Percentiles rank a stretch among this genome's conserved stretches.
phyloP scores from a whole-genome alignment of 2,888 invertebrate species.

The Caenorhabditis parvicauda region DNA sequence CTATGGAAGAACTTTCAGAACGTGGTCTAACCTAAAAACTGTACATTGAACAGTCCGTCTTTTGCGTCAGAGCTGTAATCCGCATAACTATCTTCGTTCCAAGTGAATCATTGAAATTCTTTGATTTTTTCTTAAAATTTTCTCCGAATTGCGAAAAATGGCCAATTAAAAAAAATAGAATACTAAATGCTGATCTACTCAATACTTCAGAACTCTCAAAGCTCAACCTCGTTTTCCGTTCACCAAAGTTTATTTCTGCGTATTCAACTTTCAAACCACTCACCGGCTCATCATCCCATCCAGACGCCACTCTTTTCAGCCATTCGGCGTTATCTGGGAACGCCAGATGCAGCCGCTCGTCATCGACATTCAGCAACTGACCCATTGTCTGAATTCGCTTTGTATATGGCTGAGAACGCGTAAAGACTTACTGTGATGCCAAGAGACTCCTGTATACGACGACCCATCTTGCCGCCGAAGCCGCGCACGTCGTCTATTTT shows the following conservation, averaged over 20 bases:
- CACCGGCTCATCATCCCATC: constrained; percentile 78
- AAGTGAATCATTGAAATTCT: too few species aligned
- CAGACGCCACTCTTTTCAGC: constrained; percentile 33
- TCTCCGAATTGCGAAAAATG: too few species aligned
- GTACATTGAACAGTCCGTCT: neutral
- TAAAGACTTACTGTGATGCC: constrained; percentile 15
- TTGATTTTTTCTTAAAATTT: too few species aligned
- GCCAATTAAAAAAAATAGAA: too few species aligned
- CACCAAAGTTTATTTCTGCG: neutral
- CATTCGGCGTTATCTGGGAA: constrained; percentile 43
- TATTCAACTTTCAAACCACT: constrained; percentile 62
- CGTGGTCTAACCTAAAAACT: constrained; percentile 75
- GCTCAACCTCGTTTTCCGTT: neutral
- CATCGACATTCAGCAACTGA: constrained; percentile 72
- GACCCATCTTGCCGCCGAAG: constrained; percentile 94
- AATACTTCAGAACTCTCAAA: too few species aligned
- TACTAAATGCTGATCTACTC: too few species aligned
- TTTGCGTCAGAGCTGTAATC: too few species aligned
- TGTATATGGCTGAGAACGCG: too few species aligned
- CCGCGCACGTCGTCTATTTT: constrained; percentile 82
- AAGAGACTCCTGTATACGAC: constrained; percentile 79
- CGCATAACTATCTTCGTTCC: too few species aligned
- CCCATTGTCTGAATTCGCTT: constrained; percentile 76
- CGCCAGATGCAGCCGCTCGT: constrained; percentile 8
- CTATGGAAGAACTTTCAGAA: constrained; percentile 86